phyloP scores from a whole-genome alignment of 2,113 vertebrate genomes.

The Chaetops frenatus region DNA sequence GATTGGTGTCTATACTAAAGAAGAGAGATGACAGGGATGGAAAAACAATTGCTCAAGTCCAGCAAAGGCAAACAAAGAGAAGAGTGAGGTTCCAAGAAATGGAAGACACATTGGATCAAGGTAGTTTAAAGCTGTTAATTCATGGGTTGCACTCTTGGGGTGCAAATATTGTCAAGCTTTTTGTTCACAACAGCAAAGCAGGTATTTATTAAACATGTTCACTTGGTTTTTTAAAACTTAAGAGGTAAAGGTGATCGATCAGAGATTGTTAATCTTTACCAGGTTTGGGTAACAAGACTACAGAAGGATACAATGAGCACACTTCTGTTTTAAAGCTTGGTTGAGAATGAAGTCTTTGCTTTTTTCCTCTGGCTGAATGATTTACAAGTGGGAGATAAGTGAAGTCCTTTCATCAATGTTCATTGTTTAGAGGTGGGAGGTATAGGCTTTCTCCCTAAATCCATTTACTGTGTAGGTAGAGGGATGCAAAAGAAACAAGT shows the following conservation, averaged over 20 bases:
- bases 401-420: not conserved
- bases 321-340: not conserved
- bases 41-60: conserved; percentile 55
- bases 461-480: not conserved
- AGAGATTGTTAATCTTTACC: not conserved
- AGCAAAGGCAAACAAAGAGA: conserved; percentile 78
- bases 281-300: not conserved
- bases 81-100: conserved; percentile 90
- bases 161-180: not conserved
- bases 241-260: not conserved
- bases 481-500: not conserved
- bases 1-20: conserved; percentile 94
- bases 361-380: not conserved
- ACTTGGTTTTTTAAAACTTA: not conserved
- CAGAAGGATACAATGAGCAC: not conserved
- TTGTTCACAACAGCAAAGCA: not conserved
- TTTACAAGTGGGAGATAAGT: not conserved
- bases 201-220: not conserved
- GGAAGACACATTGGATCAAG: conserved; percentile 85
- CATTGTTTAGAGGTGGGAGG: not conserved
- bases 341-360: not conserved
- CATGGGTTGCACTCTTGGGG: not conserved
- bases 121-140: conserved; percentile 61
- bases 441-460: not conserved
- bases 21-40: conserved; percentile 72